These are phyloP conservation scores for Proisotoma minuta DNA, from an alignment of 2,888 invertebrate species.

Conservation along the genomic window DNA sequence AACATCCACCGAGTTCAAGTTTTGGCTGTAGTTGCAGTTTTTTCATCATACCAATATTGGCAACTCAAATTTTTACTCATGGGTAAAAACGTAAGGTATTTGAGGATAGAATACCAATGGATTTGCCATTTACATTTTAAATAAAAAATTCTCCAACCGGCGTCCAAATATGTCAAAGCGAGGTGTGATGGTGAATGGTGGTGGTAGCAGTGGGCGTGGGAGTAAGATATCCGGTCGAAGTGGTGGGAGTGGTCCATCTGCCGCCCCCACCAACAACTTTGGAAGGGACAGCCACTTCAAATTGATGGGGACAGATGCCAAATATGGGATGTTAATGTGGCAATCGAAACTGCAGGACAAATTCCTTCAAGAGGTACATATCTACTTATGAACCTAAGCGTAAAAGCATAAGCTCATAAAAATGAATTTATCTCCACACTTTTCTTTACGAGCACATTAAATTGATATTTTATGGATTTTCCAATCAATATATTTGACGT, in stretches of 20 bases:
- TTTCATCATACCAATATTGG: no score
- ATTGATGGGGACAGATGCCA: conserved; percentile 6
- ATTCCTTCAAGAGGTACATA: conserved; percentile 37
- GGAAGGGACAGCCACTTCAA: conserved; percentile 11
- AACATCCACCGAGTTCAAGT: no score
- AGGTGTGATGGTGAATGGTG: no score
- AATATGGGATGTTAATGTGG: conserved; percentile 39
- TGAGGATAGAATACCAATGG: no score
- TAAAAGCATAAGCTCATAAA: neutral
- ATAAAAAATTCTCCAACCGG: neutral
- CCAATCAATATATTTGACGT: no score
- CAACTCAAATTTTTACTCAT: no score
- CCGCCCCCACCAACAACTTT: neutral
- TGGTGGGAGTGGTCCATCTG: neutral
- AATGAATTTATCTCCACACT: neutral
- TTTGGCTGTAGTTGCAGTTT: no score
- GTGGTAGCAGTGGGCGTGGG: neutral
- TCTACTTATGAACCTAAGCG: no score
- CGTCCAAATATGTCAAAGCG: neutral
- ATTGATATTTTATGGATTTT: neutral
- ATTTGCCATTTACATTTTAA: no score
- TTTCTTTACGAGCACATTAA: no score
- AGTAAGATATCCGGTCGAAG: neutral
- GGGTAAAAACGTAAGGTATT: no score
- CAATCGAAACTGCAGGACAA: conserved; percentile 38